Evolutionary conservation across 2,113 vertebrate genomes (phyloP).

Genomic region (Pitta sordida): DNA sequence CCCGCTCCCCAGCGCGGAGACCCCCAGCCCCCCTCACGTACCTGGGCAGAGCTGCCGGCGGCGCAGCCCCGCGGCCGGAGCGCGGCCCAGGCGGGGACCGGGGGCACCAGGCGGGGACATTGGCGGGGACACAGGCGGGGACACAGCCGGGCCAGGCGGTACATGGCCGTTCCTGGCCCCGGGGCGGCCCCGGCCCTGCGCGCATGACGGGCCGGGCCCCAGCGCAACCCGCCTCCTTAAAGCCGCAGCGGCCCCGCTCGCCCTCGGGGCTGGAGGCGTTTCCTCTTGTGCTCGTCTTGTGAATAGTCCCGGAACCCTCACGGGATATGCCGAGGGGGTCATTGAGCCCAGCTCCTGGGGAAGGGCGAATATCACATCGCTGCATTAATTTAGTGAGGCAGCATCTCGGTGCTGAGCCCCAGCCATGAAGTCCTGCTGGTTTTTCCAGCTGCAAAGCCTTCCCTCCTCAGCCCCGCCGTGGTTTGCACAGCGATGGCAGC

Average conservation of each 20-base stretch:
- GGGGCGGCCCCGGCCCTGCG: neutral
- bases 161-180: neutral
- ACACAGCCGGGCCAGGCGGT: neutral
- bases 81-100: neutral
- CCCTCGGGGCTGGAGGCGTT: rapidly evolving
- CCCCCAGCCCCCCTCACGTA: neutral
- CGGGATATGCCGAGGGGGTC: neutral
- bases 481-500: neutral
- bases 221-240: neutral
- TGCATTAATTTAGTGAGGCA: neutral
- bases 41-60: neutral
- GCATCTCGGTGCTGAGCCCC: neutral
- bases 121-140: neutral
- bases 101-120: neutral
- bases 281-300: rapidly evolving
- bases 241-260: neutral
- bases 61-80: neutral
- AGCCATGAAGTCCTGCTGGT: neutral
- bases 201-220: neutral
- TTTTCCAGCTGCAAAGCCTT: neutral
- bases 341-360: too few relatives aligned
- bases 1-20: too few relatives aligned
- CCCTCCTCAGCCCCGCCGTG: neutral
- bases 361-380: neutral
- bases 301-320: too few relatives aligned